Conservation (phyloP, 1,140 invertebrate genomes). For the Kradibia gibbosae region DNA sequence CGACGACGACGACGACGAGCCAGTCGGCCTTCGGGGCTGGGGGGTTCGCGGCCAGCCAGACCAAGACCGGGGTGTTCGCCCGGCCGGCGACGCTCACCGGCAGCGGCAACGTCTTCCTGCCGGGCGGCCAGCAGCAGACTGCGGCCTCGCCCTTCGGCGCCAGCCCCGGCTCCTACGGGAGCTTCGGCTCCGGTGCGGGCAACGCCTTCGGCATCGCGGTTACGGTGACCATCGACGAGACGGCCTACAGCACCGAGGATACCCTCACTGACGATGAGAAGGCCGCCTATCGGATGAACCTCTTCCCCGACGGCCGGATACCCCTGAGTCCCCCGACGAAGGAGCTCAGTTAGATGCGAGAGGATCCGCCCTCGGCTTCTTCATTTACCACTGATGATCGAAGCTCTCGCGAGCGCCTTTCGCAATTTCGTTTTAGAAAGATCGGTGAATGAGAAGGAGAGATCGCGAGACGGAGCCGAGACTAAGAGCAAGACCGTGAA, state of each 20-base stretch:
- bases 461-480: too few species aligned
- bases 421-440: neutral
- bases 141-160: slow-evolving; percentile 51
- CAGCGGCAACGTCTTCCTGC: slow-evolving; percentile 14
- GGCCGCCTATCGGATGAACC: slow-evolving; percentile 56
- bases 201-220: slow-evolving; percentile 48
- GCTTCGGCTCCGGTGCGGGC: slow-evolving; percentile 34
- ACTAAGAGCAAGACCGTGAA: too few species aligned
- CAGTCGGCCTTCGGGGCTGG: slow-evolving; percentile 46
- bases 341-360: slow-evolving; percentile 60
- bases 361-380: neutral
- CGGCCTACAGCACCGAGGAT: slow-evolving; percentile 57
- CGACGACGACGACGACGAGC: neutral
- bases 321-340: slow-evolving; percentile 65
- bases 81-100: neutral
- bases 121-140: neutral
- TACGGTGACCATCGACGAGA: slow-evolving; percentile 57
- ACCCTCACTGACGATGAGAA: slow-evolving; percentile 66
- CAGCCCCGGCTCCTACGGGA: slow-evolving; percentile 51
- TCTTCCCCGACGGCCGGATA: slow-evolving; percentile 63
- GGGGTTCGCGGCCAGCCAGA: slow-evolving; percentile 45
- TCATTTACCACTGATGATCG: too few species aligned
- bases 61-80: slow-evolving; percentile 20
- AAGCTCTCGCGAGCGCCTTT: too few species aligned
- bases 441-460: too few species aligned